Base-by-base conservation (phyloP, 2,797 vertebrate species). In the Microhierax caerulescens region DNA sequence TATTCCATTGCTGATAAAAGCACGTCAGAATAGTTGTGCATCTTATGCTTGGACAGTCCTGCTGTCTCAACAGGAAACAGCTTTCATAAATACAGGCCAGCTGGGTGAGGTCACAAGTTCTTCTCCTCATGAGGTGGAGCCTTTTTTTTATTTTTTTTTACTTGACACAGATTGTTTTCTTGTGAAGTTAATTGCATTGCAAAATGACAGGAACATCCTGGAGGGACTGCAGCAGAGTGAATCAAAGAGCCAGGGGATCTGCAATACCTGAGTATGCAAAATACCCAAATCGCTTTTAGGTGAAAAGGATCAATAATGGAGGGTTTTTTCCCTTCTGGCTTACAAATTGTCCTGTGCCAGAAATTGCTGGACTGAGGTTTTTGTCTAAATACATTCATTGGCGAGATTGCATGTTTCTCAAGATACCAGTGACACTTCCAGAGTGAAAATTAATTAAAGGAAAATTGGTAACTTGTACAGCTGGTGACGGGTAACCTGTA, bases 91-190 rank as follows among this genome's bases (percentile, higher is more conserved):
- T 56, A 9, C 2, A 1, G 36, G 51, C 88, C 95, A 82, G 85
- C 87, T 36, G 96, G 78, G 81, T 87, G 88, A 96, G 95, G 91
- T 94, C 91, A 84, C 37, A 34, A 61, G 76, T 16, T 86, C 92
- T 87, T 13, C 95, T 82, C 51, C 22, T 39, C 39, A 30, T 28
- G 85, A 94, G 91, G 73, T 84, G 95, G 93, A 94, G 79, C 76
- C 63, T 67, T 25, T 84, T 80, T 70, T 70, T 48, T 67, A 23
- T 84, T 80, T 70, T 70, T 48, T 43, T 43, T 93, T 88, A 65
- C 95, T 93, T 88, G 90, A 48, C 90, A 88, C 47, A 36, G 90
- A 77, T 94, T 91, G 90, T 93, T 93, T 93, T 94, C 53, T 57
- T 79, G 37, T 61, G 56, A 36, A 81, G 60, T 45, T 79, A 63